Percentiles rank a stretch among this genome's conserved stretches.
Conservation (phyloP, 2,113 vertebrate species). For the Eulemur rufifrons region DNA sequence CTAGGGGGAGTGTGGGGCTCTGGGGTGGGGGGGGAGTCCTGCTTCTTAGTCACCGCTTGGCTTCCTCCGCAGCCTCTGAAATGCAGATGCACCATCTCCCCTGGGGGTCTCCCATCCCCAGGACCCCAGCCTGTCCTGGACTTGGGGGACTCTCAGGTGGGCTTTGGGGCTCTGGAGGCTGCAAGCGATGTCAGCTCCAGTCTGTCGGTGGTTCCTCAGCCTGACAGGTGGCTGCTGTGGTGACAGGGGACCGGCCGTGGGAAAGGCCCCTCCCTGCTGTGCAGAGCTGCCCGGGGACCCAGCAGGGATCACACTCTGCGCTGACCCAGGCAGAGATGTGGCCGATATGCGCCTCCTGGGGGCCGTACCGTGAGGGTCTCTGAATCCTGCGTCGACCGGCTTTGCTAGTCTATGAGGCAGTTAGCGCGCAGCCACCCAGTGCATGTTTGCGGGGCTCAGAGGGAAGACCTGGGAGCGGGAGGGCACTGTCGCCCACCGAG, state of each 20-base stretch:
- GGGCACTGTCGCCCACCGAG: neutral
- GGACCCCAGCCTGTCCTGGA: neutral
- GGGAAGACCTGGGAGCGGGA: neutral
- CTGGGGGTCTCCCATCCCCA: neutral
- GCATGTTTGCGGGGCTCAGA: neutral
- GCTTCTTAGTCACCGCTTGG: neutral
- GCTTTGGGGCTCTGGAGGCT: neutral
- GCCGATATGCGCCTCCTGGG: neutral
- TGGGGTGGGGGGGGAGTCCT: neutral
- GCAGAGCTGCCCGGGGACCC: neutral
- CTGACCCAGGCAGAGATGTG: no score
- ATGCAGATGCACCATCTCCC: neutral
- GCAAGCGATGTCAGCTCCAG: no score
- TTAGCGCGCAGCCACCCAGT: neutral
- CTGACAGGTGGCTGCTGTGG: neutral
- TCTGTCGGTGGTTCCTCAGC: neutral
- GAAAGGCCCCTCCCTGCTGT: neutral
- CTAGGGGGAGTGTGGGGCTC: no score
- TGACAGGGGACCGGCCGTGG: neutral
- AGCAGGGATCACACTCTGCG: neutral
- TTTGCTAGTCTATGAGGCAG: neutral
- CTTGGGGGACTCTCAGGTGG: no score
- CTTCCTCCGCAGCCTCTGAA: neutral
- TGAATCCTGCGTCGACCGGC: neutral
- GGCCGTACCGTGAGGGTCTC: neutral